A percentile compares a stretch with the other conserved stretches of the same genome.
These are phyloP conservation scores for Mimumesa dahlbomi DNA, from an alignment of 2,888 invertebrate genomes.

Conservation along the genomic window DNA sequence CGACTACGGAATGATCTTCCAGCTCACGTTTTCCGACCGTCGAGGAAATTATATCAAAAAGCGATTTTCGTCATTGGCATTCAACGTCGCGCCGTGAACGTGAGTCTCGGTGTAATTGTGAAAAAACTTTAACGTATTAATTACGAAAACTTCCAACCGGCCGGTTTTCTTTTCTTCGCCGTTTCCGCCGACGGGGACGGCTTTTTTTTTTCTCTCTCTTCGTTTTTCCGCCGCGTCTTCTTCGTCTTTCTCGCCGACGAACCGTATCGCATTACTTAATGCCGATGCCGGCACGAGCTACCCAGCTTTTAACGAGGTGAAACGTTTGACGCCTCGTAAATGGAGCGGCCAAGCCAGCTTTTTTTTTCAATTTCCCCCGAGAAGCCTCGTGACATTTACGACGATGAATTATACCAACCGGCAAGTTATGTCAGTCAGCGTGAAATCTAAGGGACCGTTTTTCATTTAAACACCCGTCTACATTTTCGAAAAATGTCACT, in stretches of 20 bases:
- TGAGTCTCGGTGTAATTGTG: constrained; percentile 50
- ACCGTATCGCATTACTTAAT: constrained; percentile 66
- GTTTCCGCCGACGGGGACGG: constrained; percentile 14
- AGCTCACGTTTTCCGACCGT: constrained; percentile 55
- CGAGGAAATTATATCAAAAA: constrained; percentile 64
- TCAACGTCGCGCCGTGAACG: constrained; percentile 50
- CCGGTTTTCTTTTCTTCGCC: constrained; percentile 33
- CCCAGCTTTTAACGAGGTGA: constrained; percentile 66
- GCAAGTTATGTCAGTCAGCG: constrained; percentile 10
- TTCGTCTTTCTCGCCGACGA: constrained; percentile 49
- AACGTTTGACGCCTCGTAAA: constrained; percentile 68
- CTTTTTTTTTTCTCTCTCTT: constrained; percentile 15
- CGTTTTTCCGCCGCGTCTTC: constrained; percentile 22
- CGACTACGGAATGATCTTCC: constrained; percentile 33
- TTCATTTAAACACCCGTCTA: no score
- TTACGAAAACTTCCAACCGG: constrained; percentile 61
- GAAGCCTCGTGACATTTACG: constrained; percentile 47
- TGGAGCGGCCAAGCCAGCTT: constrained; percentile 38
- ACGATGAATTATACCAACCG: constrained; percentile 32
- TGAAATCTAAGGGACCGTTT: background rate
- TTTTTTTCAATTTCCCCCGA: constrained; percentile 53
- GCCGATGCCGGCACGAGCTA: constrained; percentile 62
- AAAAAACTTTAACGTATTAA: constrained; percentile 68
- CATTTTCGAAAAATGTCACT: no score
- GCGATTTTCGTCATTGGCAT: constrained; percentile 65